These are phyloP conservation scores for Cylindroiulus punctatus DNA, from an alignment of 2,888 invertebrate species.

Conservation along the genomic window DNA sequence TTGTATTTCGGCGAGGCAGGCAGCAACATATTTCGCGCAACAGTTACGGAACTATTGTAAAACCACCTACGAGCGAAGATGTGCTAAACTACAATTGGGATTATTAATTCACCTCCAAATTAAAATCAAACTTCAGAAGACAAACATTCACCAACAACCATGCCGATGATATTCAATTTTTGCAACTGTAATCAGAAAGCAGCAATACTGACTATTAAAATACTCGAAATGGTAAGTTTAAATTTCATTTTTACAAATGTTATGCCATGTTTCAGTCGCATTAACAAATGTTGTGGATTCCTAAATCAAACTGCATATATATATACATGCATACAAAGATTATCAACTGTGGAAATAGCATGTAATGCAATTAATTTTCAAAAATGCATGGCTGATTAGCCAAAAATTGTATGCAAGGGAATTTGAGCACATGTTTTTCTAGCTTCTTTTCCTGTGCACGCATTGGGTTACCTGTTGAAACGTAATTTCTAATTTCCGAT, in stretches of 20 bases:
- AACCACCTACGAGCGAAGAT: not conserved
- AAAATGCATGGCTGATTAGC: no score
- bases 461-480: no score
- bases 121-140: not conserved
- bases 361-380: no score
- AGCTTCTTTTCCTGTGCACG: no score
- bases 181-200: conserved; percentile 27
- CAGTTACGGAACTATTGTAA: not conserved
- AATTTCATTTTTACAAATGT: no score
- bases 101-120: not conserved
- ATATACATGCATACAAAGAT: no score
- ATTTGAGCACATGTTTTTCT: no score
- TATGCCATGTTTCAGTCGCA: no score
- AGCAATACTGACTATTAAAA: not conserved
- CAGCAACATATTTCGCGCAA: not conserved
- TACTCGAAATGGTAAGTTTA: not conserved
- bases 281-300: no score
- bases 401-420: no score
- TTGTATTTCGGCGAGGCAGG: not conserved
- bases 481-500: not conserved
- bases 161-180: conserved; percentile 5
- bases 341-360: no score
- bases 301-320: no score
- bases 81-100: conserved; percentile 5
- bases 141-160: not conserved